Percentiles rank a stretch among this genome's conserved stretches.
Evolutionary conservation across 2,113 vertebrate genomes (phyloP).

Genomic region (Lates calcarifer): DNA sequence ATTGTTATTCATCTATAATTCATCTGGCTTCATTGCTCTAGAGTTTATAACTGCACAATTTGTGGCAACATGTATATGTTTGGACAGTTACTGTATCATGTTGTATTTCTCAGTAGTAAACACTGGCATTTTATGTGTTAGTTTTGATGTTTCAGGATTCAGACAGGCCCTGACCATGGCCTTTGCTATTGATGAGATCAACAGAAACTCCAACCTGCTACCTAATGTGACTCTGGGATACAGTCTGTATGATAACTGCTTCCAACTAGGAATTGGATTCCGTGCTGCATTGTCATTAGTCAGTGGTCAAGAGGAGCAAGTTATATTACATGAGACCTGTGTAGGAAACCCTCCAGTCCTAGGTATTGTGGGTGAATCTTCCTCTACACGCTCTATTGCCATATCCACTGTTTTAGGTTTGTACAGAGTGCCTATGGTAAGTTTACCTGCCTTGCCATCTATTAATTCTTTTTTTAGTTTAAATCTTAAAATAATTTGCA

Average conservation of each 20-base stretch:
- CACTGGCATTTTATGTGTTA: neutral
- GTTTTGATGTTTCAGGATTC: neutral
- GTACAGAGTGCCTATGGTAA: too few relatives aligned
- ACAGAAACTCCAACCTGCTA: too few relatives aligned
- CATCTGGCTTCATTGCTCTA: too few relatives aligned
- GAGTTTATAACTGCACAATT: too few relatives aligned
- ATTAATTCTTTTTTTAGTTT: slow-evolving; percentile 19
- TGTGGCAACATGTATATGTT: too few relatives aligned
- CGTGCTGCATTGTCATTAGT: slow-evolving; percentile 70
- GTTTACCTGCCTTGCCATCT: too few relatives aligned
- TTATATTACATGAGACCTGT: slow-evolving; percentile 61
- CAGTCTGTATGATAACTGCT: slow-evolving; percentile 79
- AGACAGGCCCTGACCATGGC: slow-evolving; percentile 55
- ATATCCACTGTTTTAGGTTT: too few relatives aligned
- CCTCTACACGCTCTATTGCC: too few relatives aligned
- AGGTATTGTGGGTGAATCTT: slow-evolving; percentile 68
- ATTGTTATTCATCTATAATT: too few relatives aligned
- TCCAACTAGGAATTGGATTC: slow-evolving; percentile 56
- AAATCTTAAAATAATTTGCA: neutral
- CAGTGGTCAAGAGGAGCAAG: slow-evolving; percentile 63
- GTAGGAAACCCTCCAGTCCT: slow-evolving; percentile 47
- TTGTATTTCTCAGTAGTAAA: neutral
- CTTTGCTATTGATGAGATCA: slow-evolving; percentile 76
- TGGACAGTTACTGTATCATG: too few relatives aligned
- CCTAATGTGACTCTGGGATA: too few relatives aligned